These are phyloP conservation scores for Deroptyus accipitrinus DNA, from an alignment of 2,113 vertebrate genomes.

Conservation along the genomic window DNA sequence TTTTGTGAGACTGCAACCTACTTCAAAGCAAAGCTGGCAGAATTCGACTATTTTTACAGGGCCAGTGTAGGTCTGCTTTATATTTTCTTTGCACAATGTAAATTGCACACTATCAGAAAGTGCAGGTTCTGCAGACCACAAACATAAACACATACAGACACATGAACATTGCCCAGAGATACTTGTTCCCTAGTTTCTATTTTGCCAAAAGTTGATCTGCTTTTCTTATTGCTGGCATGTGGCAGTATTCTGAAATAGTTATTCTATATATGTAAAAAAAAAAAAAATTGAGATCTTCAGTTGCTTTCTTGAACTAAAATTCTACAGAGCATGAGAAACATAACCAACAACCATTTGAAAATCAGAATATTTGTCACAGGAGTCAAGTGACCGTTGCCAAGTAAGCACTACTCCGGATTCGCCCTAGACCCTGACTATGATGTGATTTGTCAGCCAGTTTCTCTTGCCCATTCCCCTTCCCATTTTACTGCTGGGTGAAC, in stretches of 20 bases:
- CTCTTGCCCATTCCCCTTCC: background rate
- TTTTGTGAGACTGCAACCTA: background rate
- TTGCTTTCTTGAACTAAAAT: conserved; percentile 22
- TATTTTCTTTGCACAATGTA: background rate
- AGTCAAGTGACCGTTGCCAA: background rate
- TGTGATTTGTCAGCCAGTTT: background rate
- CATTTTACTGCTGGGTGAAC: background rate
- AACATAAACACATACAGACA: background rate
- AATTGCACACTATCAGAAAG: background rate
- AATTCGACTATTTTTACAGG: background rate
- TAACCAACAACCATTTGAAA: background rate
- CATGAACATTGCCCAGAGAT: background rate
- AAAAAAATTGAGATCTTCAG: conserved; percentile 30
- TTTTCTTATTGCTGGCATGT: background rate
- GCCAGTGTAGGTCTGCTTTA: background rate
- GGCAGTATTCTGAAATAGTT: background rate
- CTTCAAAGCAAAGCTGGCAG: background rate
- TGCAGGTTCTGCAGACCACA: background rate
- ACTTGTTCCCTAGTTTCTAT: background rate
- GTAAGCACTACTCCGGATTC: background rate
- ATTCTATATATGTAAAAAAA: background rate
- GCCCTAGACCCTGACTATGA: background rate
- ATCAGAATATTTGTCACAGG: background rate
- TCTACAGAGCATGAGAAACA: background rate
- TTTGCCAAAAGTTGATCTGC: background rate